Conservation (phyloP, 2,888 invertebrate species). For the Eurytoma californica region DNA sequence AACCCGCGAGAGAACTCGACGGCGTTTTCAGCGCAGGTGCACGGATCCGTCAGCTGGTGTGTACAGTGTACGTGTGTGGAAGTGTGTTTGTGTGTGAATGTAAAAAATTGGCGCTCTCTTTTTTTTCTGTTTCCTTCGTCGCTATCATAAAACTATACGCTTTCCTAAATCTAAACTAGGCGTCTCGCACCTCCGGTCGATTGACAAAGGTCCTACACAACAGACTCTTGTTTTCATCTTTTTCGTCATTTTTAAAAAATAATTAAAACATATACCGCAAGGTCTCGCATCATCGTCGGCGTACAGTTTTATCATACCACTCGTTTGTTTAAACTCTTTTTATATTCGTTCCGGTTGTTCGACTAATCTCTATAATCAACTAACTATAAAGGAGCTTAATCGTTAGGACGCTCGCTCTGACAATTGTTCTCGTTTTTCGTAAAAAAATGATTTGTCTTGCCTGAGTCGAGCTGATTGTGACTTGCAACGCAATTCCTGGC, state of each 20-base stretch:
- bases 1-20: not conserved
- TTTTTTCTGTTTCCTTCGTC: slow-evolving; percentile 11
- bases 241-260: slow-evolving; percentile 35
- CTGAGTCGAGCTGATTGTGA: slow-evolving; percentile 75
- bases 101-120: slow-evolving; percentile 51
- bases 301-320: slow-evolving; percentile 60
- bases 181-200: slow-evolving; percentile 44
- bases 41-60: not conserved
- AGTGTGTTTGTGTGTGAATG: slow-evolving; percentile 47
- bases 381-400: slow-evolving; percentile 71
- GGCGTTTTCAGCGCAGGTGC: not conserved
- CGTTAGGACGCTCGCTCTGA: slow-evolving; percentile 73
- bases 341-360: slow-evolving; percentile 58
- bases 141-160: slow-evolving; percentile 50
- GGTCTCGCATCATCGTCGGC: slow-evolving; percentile 56
- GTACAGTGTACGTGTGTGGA: slow-evolving; percentile 3
- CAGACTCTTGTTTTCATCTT: slow-evolving; percentile 37
- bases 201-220: slow-evolving; percentile 56
- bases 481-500: slow-evolving; percentile 76
- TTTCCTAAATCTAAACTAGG: slow-evolving; percentile 48
- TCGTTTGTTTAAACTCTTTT: slow-evolving; percentile 37
- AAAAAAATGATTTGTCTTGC: slow-evolving; percentile 72
- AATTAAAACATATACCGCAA: slow-evolving; percentile 38
- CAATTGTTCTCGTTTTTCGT: slow-evolving; percentile 66
- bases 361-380: slow-evolving; percentile 70